These are phyloP conservation scores for Beris chalybata DNA, from an alignment of 2,888 invertebrate species.

Conservation along the genomic window DNA sequence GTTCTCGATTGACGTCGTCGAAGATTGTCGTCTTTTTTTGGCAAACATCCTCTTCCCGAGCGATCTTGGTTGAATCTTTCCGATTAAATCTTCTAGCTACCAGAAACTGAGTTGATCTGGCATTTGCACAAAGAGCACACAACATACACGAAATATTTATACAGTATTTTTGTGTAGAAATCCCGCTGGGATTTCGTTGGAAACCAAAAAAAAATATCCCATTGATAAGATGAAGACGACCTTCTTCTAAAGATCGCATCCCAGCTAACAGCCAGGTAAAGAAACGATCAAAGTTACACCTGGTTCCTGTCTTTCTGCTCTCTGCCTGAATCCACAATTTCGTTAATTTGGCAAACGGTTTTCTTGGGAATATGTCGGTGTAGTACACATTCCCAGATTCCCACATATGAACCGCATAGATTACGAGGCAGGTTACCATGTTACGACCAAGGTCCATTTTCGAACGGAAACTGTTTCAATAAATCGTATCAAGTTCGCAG, in stretches of 20 bases:
- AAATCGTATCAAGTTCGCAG: too few relatives aligned
- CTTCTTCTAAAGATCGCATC: conserved; percentile 5
- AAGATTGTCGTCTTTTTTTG: conserved; percentile 23
- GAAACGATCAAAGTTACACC: conserved; percentile 33
- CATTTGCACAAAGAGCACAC: not conserved
- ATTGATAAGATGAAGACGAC: conserved; percentile 20
- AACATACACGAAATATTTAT: conserved; percentile 18
- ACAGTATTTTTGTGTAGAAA: conserved; percentile 13
- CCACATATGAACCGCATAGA: too few relatives aligned
- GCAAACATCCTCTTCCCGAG: too few relatives aligned
- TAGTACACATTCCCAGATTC: too few relatives aligned
- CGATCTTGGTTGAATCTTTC: too few relatives aligned
- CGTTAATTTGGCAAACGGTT: conserved; percentile 35
- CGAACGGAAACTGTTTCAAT: too few relatives aligned
- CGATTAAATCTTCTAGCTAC: too few relatives aligned
- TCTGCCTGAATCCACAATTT: conserved; percentile 34
- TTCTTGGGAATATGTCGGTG: not conserved
- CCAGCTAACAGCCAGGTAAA: conserved; percentile 11
- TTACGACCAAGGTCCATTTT: too few relatives aligned
- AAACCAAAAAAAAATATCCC: not conserved
- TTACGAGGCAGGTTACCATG: too few relatives aligned
- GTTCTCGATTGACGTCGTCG: conserved; percentile 4
- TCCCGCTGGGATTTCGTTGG: conserved; percentile 30
- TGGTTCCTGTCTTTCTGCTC: conserved; percentile 33
- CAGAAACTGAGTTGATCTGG: too few relatives aligned